Conservation (phyloP, 2,113 vertebrate genomes). For the Stegostoma tigrinum region DNA sequence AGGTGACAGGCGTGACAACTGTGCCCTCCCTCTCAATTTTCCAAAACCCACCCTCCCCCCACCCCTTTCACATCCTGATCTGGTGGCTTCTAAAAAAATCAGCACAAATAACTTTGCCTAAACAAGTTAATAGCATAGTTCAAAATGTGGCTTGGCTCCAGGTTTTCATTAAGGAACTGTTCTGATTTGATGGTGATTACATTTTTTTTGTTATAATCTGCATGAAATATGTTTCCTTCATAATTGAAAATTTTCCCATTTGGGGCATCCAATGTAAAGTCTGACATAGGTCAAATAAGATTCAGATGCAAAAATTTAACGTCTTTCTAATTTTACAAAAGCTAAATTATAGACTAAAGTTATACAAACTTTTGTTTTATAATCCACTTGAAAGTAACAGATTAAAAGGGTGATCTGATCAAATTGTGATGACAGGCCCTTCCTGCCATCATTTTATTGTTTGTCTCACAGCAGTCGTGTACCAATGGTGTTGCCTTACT, state of each 20-base stretch:
- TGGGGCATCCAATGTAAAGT: neutral
- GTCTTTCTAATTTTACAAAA: neutral
- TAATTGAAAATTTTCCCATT: neutral
- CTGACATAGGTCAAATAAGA: neutral
- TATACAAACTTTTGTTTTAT: neutral
- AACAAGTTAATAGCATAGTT: neutral
- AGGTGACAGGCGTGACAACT: too few relatives aligned
- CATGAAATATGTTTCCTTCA: neutral
- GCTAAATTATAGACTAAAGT: neutral
- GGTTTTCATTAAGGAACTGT: neutral
- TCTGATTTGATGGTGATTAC: neutral
- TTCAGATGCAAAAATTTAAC: neutral
- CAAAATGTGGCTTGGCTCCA: neutral
- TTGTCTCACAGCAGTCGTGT: too few relatives aligned
- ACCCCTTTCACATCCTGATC: too few relatives aligned
- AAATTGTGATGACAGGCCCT: too few relatives aligned
- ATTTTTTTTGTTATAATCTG: neutral
- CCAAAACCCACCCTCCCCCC: too few relatives aligned
- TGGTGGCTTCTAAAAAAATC: too few relatives aligned
- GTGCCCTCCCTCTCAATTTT: too few relatives aligned
- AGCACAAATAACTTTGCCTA: neutral
- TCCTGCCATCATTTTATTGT: too few relatives aligned
- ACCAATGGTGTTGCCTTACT: too few relatives aligned
- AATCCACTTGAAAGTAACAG: neutral
- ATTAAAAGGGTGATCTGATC: neutral